These are phyloP conservation scores for Camponotus fellah DNA, from an alignment of 2,888 invertebrate genomes.

Conservation along the genomic window DNA sequence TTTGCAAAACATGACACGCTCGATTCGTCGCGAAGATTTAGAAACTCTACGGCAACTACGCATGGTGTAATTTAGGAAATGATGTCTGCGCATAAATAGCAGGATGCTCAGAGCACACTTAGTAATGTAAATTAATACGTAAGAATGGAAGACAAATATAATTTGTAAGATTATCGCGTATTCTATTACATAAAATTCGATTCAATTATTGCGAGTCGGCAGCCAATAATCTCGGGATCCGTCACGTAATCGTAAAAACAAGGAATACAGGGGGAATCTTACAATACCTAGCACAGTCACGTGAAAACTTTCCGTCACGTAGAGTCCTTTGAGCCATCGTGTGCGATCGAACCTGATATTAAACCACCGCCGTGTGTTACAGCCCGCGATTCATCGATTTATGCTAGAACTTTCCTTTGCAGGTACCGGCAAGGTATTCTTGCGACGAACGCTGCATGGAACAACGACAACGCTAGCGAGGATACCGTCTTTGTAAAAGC, in stretches of 20 bases:
- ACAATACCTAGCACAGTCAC: not conserved
- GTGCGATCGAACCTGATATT: constrained; percentile 40
- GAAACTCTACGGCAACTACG: not conserved
- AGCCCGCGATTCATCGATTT: constrained; percentile 42
- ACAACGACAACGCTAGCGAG: constrained; percentile 35
- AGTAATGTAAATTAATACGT: not conserved
- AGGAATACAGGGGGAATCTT: not conserved
- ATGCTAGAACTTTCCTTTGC: constrained; percentile 61
- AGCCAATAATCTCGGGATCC: not conserved
- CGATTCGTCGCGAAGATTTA: constrained; percentile 23
- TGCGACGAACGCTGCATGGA: constrained; percentile 3
- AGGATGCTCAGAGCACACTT: not conserved
- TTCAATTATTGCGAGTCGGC: not conserved
- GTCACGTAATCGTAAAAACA: constrained; percentile 1
- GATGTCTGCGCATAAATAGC: not conserved
- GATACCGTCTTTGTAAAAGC: constrained; percentile 20
- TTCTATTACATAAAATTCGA: not conserved
- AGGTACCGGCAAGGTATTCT: constrained; percentile 54
- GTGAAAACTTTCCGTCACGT: constrained; percentile 33
- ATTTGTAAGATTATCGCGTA: too few species aligned
- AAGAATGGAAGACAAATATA: not conserved
- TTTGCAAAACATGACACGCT: constrained; percentile 40
- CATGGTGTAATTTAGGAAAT: not conserved
- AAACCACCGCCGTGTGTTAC: not conserved
- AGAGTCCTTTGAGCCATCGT: constrained; percentile 43